Evolutionary conservation across 2,797 vertebrate species (phyloP), one percentile per base, ranked within the genome.

Genomic region (Carcharodon carcharias): DNA sequence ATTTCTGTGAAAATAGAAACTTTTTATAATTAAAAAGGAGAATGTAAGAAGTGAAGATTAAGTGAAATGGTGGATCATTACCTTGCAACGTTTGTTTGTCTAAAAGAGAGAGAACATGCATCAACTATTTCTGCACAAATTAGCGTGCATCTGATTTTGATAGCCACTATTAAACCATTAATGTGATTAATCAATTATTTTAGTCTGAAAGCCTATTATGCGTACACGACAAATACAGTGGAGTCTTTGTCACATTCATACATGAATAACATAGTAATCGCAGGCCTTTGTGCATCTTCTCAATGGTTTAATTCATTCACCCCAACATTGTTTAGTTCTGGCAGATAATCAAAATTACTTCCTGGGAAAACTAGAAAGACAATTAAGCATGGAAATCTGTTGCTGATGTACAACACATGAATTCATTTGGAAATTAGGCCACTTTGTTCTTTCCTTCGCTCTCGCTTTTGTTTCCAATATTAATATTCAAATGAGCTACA

Each of bases 401-500:
- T 97, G 96, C 96, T 96, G n/a, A 88, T 97, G 96, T 96, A 92
- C 94, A 96, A 96, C 0, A 96, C 40, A 89, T 96, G 97, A 97
- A 97, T 97, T 97, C 96, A 97, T 97, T 97, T 97, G 96, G 96
- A 97, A 97, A 97, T 96, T 96, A 97, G 97, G 97, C 87, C 96
- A 97, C 97, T 97, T 96, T 97, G 97, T 97, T 97, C 97, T 96
- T 97, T 97, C 97, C 97, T 97, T 97, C 97, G 97, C 97, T 97
- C 96, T 97, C 97, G 97, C 97, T 98, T 97, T 98, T 98, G 98
- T 98, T 98, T 97, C 50, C 80, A 97, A 97, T 98, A 97, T 98
- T 97, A 98, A 98, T 98, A 98, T 99, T 98, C 98, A 98, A 98
- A 99, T 98, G 97, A 98, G 97, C 97, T 77, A 96, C 97, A 97